Base-by-base conservation (phyloP, 1,140 invertebrate genomes). In the Drosophila tristis region DNA sequence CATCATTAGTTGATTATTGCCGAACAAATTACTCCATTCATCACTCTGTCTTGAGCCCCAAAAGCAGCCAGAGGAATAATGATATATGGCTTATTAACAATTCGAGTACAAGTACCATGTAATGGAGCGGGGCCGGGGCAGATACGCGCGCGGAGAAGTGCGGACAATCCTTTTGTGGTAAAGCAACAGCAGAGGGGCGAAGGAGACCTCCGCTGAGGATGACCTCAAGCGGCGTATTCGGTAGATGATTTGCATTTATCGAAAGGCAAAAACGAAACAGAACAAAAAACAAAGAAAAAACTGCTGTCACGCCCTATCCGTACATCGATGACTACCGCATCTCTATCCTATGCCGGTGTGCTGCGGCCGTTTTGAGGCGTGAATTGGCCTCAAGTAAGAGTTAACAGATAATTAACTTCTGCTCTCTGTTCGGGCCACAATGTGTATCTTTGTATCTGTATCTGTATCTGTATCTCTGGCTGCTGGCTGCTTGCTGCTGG, bases 341-440 rank as follows among this genome's bases (percentile, higher is more conserved):
- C 45, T 66, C 20, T 6, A 55, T 35, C 6, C 4, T 9, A 29
- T 8, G 13, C 35, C 25, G 23, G 23, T 31, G 44, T 11, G 7
- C 3, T 2, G 20, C 2, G 20, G 20, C 20, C 20, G 20, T 20
- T 43, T n/a, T 63, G 63, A 81, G 80, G 80, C 80, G 81, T 78
- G 77, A 80, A 78, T 72, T 78, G 62, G 60, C 51, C 78, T 49
- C 48, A 50, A 70, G 78, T 77, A 59, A 78, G 71, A 82, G 82
- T 86, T 86, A 82, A 82, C 74, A 81, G 74, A 82, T 87, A 87
- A 86, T 86, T 86, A 86, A 87, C 82, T 87, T 65, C 56, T 68
- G 56, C 58, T 74, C 43, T 47, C 35, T 44, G 45, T 42, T 54
- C 31, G 31, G 31, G 31, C 31, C 31, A 35, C 31, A 35, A 35